Base-by-base conservation (phyloP, 1,140 invertebrate species). In the Dysdera silvatica region DNA sequence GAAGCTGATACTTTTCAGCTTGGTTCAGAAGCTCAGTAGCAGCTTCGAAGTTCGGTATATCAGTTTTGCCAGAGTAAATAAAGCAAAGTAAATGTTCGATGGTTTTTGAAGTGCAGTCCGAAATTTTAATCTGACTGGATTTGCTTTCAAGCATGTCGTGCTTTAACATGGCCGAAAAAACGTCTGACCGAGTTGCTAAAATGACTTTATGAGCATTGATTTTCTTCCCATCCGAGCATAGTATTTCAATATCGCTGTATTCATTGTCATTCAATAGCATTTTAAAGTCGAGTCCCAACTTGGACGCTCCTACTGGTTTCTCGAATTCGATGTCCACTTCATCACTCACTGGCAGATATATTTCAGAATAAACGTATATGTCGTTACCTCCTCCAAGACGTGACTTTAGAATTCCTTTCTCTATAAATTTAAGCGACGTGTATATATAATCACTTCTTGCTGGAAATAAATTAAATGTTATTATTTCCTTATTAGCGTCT, bases 101-200 rank as follows among this genome's bases (percentile, higher is more conserved):
- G n/a, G n/a, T n/a, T n/a, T n/a, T n/a, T n/a, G n/a, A n/a, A n/a
- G n/a, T n/a, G n/a, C n/a, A n/a, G n/a, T n/a, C n/a, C n/a, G n/a
- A n/a, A n/a, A n/a, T n/a, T n/a, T n/a, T n/a, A n/a, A n/a, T n/a
- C n/a, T n/a, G n/a, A n/a, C n/a, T n/a, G n/a, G n/a, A n/a, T n/a
- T n/a, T n/a, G n/a, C n/a, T n/a, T n/a, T n/a, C n/a, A n/a, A n/a
- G n/a, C n/a, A n/a, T n/a, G n/a, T 51, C 45, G 12, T 67, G 60
- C 45, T 69, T 67, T 20, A 75, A 65, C 74, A 77, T 76, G 18
- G 73, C 75, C 8, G 56, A 41, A 58, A 75, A 75, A 23, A 76
- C 73, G 8, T 71, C 74, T n/a, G 74, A 76, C 3, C 74, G 73
- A 48, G 75, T 70, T 4, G 72, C 67, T 20, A 75, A 52, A 14